phyloP scores from a whole-genome alignment of 2,797 vertebrate species.

The Gila robusta region DNA sequence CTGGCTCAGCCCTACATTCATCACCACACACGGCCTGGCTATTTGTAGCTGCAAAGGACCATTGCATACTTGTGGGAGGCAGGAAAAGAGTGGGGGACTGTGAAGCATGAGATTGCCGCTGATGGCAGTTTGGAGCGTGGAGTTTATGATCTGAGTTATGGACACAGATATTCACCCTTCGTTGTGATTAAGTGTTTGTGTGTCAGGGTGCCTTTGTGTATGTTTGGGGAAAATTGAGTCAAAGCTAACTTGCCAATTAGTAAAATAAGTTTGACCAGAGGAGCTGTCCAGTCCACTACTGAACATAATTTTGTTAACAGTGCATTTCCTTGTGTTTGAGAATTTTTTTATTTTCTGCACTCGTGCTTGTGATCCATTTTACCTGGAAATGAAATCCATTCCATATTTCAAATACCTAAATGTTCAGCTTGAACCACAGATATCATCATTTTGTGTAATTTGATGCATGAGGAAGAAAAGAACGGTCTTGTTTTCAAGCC shows the following conservation, averaged over 20 bases:
- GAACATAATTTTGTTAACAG: neutral
- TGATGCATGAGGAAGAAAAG: neutral
- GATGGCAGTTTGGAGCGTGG: neutral
- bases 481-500: neutral
- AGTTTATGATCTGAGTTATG: neutral
- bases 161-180: neutral
- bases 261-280: neutral
- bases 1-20: conserved; percentile 47
- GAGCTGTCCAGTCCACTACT: neutral
- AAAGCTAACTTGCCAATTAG: neutral
- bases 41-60: conserved; percentile 54
- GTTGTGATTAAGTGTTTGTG: neutral
- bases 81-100: neutral
- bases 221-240: conserved; percentile 20
- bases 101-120: neutral
- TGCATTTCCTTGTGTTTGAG: neutral
- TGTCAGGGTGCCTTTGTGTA: neutral
- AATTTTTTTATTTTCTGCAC: neutral
- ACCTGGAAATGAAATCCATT: neutral
- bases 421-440: neutral
- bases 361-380: neutral
- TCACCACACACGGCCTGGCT: conserved; percentile 39
- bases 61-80: conserved; percentile 7
- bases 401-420: neutral
- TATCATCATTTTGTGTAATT: neutral